Evolutionary conservation across 35 echinoderm and acorn worm species (phyloP), one percentile per base, ranked within the genome.

Genomic region (Lytechinus variegatus): DNA sequence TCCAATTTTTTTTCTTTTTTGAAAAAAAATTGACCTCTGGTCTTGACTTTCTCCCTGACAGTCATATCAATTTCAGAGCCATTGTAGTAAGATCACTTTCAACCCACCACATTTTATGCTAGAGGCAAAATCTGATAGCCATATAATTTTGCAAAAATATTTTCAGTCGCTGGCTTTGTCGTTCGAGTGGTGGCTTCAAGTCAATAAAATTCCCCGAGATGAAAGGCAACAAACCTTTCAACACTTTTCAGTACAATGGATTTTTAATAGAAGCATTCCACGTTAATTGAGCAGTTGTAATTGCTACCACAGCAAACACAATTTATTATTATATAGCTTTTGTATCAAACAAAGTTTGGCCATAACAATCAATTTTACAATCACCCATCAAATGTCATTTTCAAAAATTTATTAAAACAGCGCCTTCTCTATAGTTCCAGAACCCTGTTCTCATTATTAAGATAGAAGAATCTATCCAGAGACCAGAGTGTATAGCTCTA

Each of bases 91-190:
- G 19, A 79, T 79, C 21, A 79, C 66, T 79, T 79, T n/a, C 66
- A 79, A 79, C 14, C 33, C 21, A 79, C 66, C 66, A 79, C 66
- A 79, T 79, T 79, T 79, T 79, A 24, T 21, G 66, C 66, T n/a
- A 4, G 66, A 79, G 66, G 66, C 66, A 79, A 79, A 79, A 79
- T 79, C 14, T 79, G 21, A 79, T 79, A 79, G 66, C 66, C 66
- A 79, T 79, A 79, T 79, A 79, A 58, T 79, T 79, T 79, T 79
- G 33, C 66, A 79, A 79, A 79, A 79, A 79, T 79, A 79, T 79
- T 79, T 79, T 14, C 66, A 79, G 66, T 79, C 66, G n/a, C 16
- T 79, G 66, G 66, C 66, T 79, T 24, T 79, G 66, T 79, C 66
- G 2, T 9, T 58, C 10, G 56, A 79, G 14, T 19, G 66, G 66